Evolutionary conservation across 2,113 vertebrate genomes (phyloP), one percentile per base, ranked within the genome.

Genomic region (Passer domesticus): DNA sequence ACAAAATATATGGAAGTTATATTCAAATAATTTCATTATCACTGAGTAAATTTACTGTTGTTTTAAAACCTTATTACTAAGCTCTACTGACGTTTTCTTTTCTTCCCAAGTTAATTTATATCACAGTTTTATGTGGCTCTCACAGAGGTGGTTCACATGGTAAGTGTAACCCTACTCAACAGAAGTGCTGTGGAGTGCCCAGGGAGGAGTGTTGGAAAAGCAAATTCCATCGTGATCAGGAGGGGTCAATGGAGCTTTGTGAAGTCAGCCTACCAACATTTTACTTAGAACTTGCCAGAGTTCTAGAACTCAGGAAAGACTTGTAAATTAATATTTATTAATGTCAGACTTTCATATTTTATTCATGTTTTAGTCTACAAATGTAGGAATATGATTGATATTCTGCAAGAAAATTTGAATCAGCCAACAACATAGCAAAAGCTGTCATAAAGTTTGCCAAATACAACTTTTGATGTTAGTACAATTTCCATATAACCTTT

Each of bases 401-500:
- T 92, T 95, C 91, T 95, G 78, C n/a, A 87, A 83, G 67, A 69
- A 84, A 76, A 76, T 91, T 82, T 89, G 62, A 91, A 83, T 91
- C 49, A 55, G 37, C 62, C 74, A 95, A 66, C 74, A 90, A 73
- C 49, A 56, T 3, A 87, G 47, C 55, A 87, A 92, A 95, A 92
- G 39, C 91, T 89, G 81, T 91, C 86, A 92, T 53, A 50, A 89
- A 91, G 50, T 89, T 95, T 2, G 2, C 78, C 83, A 87, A 79
- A 94, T 91, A 31, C 68, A 79, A 55, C 52, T 95, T 74, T 43
- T 92, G 81, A 95, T 87, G 77, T 76, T 91, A 73, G 62, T 35
- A 72, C 53, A 73, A 97, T 89, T 92, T 97, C 84, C 89, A 94
- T 87, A 85, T 89, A 95, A 91, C 89, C 94, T 95, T 95, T 95